Percentiles rank a stretch among this genome's conserved stretches.
These are phyloP conservation scores for Hephaestus fuliginosus DNA, from an alignment of 2,797 vertebrate genomes.

Conservation along the genomic window DNA sequence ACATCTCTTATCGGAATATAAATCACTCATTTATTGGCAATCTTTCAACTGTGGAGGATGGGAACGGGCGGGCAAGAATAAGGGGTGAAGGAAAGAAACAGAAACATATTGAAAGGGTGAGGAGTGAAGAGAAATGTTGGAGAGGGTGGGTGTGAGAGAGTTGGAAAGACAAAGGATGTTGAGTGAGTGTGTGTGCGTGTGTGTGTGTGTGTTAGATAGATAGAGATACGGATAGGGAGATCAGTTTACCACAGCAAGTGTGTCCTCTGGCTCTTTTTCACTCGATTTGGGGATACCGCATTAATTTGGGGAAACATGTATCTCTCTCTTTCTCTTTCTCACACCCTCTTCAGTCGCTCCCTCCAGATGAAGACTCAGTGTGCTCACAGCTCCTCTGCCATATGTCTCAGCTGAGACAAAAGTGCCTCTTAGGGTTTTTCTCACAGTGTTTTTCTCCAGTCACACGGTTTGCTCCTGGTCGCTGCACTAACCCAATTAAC, in stretches of 20 bases:
- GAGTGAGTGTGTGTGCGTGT: conserved; percentile 50
- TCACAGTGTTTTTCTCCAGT: conserved; percentile 83
- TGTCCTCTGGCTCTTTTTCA: conserved; percentile 84
- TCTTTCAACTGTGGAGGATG: conserved; percentile 76
- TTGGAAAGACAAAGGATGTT: conserved; percentile 77
- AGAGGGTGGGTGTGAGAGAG: conserved; percentile 74
- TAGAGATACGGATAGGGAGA: conserved; percentile 76
- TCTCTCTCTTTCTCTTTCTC: conserved; percentile 63
- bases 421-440: conserved; percentile 83
- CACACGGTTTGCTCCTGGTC: conserved; percentile 81
- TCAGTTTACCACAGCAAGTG: conserved; percentile 78
- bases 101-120: conserved; percentile 77
- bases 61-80: conserved; percentile 53
- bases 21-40: conserved; percentile 85
- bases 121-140: conserved; percentile 66
- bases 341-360: conserved; percentile 70
- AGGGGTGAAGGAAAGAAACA: conserved; percentile 58
- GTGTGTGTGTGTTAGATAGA: conserved; percentile 56
- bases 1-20: conserved; percentile 85
- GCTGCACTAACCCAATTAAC: conserved; percentile 85
- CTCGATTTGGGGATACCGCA: conserved; percentile 82
- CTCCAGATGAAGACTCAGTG: conserved; percentile 81
- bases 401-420: conserved; percentile 84
- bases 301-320: conserved; percentile 82
- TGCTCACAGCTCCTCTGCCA: conserved; percentile 80